These are phyloP conservation scores for Psylliodes chrysocephalus DNA, from an alignment of 2,888 invertebrate species.

Conservation along the genomic window DNA sequence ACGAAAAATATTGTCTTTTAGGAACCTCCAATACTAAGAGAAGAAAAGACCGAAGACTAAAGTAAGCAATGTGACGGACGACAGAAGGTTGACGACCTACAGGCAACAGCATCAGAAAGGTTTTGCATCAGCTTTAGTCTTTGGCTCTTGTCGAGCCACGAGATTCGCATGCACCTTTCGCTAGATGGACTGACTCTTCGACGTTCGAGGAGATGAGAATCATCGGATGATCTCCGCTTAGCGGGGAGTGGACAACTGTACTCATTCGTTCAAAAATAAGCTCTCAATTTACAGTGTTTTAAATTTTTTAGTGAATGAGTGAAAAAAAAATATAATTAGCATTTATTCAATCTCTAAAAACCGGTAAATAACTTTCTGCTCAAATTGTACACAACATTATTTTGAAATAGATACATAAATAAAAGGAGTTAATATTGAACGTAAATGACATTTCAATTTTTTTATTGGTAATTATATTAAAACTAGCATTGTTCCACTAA, in stretches of 20 bases:
- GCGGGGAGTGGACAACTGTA: not conserved
- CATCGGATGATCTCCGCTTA: not conserved
- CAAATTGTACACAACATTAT: no score
- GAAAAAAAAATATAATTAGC: no score
- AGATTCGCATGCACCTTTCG: constrained; percentile 12
- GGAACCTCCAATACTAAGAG: not conserved
- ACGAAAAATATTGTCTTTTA: not conserved
- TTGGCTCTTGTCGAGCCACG: constrained; percentile 11
- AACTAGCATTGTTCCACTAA: no score
- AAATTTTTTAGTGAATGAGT: no score
- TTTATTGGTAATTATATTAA: no score
- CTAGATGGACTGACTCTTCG: constrained; percentile 19
- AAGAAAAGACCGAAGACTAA: constrained; percentile 9
- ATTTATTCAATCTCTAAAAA: no score
- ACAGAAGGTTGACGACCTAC: constrained; percentile 28
- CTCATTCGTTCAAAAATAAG: no score
- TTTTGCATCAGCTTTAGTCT: constrained; percentile 17
- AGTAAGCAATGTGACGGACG: constrained; percentile 17
- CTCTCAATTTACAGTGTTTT: no score
- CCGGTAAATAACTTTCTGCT: no score
- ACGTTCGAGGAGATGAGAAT: constrained; percentile 11
- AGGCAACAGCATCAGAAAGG: constrained; percentile 12
- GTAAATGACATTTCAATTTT: no score
- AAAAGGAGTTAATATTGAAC: no score
- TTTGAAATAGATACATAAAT: no score